Evolutionary conservation across 1,140 invertebrate species (phyloP), one percentile per base, ranked within the genome.

Genomic region (Pteromalus puparum): DNA sequence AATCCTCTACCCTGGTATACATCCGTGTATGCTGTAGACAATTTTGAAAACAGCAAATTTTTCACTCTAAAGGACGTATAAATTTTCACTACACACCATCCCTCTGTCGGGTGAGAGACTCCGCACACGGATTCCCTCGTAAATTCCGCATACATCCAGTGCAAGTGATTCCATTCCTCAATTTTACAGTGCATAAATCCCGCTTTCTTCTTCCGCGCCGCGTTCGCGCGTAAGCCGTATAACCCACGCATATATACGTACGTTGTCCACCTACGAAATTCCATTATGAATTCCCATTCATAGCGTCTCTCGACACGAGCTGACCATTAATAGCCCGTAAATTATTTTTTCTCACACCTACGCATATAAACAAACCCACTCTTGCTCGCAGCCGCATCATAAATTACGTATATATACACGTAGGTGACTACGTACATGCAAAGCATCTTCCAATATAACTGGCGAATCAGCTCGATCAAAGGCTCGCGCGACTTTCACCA

Each of bases 401-500:
- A 61, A 61, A 61, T 61, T 21, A 61, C 18, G 4, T 18, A 18
- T 53, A 46, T 46, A 46, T 53, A 1, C 48, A 18, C 48, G 48
- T 5, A 21, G 38, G 38, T 38, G 38, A 38, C 38, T 38, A 42
- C 30, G 30, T 42, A 42, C 10, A 42, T 12, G 38, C 53, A n/a
- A 61, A 61, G 68, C 28, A 70, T 70, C 24, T 70, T 70, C 68
- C 68, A 15, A 70, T 70, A 70, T 26, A 70, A 70, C 28, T 10
- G 30, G 26, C 24, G 68, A n/a, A 61, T 61, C 53, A 61, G 53
- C 15, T 5, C 18, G 53, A 61, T 61, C 53, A 61, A 61, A 61
- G 53, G 21, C 53, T 61, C 53, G 68, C 72, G 34, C 18, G 24
- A 74, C 72, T 74, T 74, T 74, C 72, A 74, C 72, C 72, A 21